Percentiles rank a stretch among this genome's conserved stretches.
Conservation (phyloP, 1,140 invertebrate genomes). For the Oryctes rhinoceros region DNA sequence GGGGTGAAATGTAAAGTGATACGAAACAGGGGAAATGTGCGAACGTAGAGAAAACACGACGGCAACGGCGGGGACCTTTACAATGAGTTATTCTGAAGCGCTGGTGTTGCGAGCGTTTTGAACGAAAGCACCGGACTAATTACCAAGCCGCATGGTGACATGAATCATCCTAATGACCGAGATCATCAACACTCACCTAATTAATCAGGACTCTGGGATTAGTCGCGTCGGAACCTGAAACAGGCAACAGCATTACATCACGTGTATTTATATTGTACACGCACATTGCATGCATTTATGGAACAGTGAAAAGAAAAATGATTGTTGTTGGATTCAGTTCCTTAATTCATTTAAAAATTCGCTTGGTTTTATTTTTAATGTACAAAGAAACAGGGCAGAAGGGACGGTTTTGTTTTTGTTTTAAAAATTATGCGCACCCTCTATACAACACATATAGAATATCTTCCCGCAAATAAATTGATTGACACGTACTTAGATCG, state of each 20-base stretch:
- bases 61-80: neutral
- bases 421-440: too few relatives aligned
- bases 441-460: too few relatives aligned
- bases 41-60: neutral
- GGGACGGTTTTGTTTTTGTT: too few relatives aligned
- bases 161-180: constrained; percentile 50
- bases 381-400: too few relatives aligned
- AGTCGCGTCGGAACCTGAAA: constrained; percentile 36
- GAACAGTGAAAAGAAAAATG: constrained; percentile 14
- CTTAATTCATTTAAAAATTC: neutral
- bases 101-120: constrained; percentile 33
- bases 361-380: neutral
- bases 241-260: constrained; percentile 39
- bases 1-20: constrained; percentile 30
- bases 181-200: constrained; percentile 51
- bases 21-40: neutral
- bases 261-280: constrained; percentile 24
- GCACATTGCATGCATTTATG: neutral
- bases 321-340: too few relatives aligned
- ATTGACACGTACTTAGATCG: too few relatives aligned
- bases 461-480: too few relatives aligned
- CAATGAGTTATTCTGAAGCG: constrained; percentile 24
- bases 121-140: constrained; percentile 44
- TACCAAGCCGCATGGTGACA: constrained; percentile 47
- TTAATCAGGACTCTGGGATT: constrained; percentile 46